Conservation (phyloP, 2,113 vertebrate genomes). For the Peromyscus leucopus region DNA sequence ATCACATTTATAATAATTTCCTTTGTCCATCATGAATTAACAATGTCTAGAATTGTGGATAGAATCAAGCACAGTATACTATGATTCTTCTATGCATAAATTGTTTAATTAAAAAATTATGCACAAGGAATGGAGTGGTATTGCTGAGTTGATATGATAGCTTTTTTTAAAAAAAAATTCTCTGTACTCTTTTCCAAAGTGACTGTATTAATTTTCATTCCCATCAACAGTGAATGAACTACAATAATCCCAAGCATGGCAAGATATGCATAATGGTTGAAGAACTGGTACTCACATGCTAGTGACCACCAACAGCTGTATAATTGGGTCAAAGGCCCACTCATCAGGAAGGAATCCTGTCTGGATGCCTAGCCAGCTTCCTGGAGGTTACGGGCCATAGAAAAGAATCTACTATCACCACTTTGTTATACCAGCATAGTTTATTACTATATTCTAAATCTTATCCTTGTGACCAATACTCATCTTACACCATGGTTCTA, state of each 20-base stretch:
- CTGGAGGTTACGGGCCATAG: not conserved
- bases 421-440: not conserved
- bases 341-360: not conserved
- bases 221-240: not conserved
- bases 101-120: not conserved
- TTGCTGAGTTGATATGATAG: not conserved
- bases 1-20: not conserved
- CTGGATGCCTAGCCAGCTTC: not conserved
- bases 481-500: not conserved
- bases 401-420: not conserved
- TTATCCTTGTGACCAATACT: not conserved
- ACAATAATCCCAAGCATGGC: not conserved
- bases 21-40: fast-evolving
- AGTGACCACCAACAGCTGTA: not conserved
- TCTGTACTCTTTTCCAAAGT: not conserved
- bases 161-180: not conserved
- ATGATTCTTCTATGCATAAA: not conserved
- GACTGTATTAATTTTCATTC: not conserved
- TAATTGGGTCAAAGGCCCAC: not conserved
- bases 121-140: not conserved
- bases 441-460: not conserved
- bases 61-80: not conserved
- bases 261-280: not conserved
- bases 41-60: not conserved
- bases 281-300: not conserved